Percentiles rank a stretch among this genome's conserved stretches.
phyloP scores from a whole-genome alignment of 1,140 invertebrate genomes.

The Cheumatopsyche charites region DNA sequence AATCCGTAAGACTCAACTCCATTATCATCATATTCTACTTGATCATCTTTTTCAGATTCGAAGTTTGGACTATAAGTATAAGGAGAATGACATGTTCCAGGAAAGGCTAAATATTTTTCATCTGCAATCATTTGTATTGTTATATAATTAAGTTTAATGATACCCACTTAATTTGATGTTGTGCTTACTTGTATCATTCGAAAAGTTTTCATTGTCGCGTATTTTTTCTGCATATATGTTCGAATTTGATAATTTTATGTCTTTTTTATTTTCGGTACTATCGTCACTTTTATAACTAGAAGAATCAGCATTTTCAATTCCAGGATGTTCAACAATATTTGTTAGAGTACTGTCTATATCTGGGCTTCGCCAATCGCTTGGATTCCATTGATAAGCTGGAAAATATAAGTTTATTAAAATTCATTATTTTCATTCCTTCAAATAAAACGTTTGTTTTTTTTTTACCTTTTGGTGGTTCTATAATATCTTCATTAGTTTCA shows the following conservation, averaged over 20 bases:
- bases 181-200: not conserved
- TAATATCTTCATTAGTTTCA: conserved; percentile 44
- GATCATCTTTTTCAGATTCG: conserved; percentile 51
- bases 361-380: conserved; percentile 79
- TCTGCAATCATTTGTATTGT: conserved; percentile 52
- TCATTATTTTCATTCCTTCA: not conserved
- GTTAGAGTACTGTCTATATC: conserved; percentile 78
- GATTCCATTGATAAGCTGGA: conserved; percentile 83
- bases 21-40: conserved; percentile 33
- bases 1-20: conserved; percentile 70
- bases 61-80: conserved; percentile 74
- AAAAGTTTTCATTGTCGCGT: not conserved
- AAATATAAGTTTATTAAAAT: conserved; percentile 18
- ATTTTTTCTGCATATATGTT: conserved; percentile 3
- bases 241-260: not conserved
- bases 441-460: too few species aligned
- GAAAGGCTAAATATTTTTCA: conserved; percentile 75
- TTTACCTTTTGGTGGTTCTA: conserved; percentile 43
- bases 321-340: conserved; percentile 86
- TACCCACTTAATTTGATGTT: not conserved
- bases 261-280: conserved; percentile 70
- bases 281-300: conserved; percentile 87
- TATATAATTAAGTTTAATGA: not conserved
- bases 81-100: conserved; percentile 79
- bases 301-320: conserved; percentile 82